Percentiles rank a stretch among this genome's conserved stretches.
Evolutionary conservation across 2,888 invertebrate genomes (phyloP).

Genomic region (Oligia strigilis): DNA sequence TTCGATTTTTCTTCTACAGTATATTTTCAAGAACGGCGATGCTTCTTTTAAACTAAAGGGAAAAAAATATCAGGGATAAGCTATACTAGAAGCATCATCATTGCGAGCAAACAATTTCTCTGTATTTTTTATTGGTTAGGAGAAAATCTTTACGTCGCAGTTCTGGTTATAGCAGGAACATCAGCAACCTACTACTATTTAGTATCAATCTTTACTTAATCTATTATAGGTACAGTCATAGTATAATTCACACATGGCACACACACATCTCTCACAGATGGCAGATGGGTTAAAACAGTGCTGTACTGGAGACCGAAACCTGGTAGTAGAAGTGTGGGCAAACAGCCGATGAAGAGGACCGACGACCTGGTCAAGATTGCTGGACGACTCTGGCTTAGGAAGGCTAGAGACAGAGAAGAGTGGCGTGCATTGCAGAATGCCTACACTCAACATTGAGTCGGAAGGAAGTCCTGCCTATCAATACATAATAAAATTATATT

Average conservation of each 20-base stretch:
- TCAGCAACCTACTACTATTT: too few relatives aligned
- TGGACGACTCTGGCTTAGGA: background rate
- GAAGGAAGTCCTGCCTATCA: too few relatives aligned
- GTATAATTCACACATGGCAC: background rate
- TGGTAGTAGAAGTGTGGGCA: background rate
- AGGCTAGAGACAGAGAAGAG: background rate
- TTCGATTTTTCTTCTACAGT: slow-evolving; percentile 25
- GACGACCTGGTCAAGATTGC: background rate
- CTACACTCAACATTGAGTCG: too few relatives aligned
- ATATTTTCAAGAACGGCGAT: slow-evolving; percentile 16
- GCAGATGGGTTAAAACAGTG: background rate
- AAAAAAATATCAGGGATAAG: background rate
- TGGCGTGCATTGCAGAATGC: background rate
- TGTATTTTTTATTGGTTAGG: background rate
- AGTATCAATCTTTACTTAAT: background rate
- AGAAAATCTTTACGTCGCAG: background rate
- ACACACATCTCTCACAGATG: background rate
- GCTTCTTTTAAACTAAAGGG: background rate
- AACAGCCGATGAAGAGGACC: background rate
- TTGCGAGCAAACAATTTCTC: background rate
- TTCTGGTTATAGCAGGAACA: background rate
- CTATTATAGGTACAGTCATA: background rate
- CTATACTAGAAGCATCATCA: background rate
- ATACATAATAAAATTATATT: too few relatives aligned
- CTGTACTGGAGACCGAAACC: background rate